Conservation (phyloP, 2,888 invertebrate genomes). For the Eilema sororculum region DNA sequence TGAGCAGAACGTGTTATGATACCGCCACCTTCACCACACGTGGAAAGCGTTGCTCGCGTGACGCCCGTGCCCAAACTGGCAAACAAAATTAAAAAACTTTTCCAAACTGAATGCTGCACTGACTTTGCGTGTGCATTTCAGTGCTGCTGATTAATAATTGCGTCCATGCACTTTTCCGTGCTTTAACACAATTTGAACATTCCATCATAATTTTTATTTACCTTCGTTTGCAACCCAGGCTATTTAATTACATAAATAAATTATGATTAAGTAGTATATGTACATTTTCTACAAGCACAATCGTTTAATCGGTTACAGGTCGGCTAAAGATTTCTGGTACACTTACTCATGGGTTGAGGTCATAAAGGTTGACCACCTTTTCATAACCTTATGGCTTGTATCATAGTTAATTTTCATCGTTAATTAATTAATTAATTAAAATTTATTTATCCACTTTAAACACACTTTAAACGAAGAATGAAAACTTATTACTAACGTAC, state of each 20-base stretch:
- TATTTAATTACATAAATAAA: no score
- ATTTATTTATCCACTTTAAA: no score
- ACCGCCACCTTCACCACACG: conserved; percentile 55
- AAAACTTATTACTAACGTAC: conserved; percentile 1
- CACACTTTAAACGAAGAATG: background rate
- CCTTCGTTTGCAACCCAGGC: background rate
- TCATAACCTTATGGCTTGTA: no score
- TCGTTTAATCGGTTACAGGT: no score
- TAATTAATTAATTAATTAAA: no score
- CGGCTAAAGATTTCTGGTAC: no score
- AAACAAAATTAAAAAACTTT: conserved; percentile 56
- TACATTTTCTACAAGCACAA: no score
- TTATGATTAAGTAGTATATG: no score
- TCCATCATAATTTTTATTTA: conserved; percentile 5
- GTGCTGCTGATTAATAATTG: conserved; percentile 38
- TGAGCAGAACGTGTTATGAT: conserved; percentile 66
- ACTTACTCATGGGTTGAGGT: no score
- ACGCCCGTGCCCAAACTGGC: conserved; percentile 27
- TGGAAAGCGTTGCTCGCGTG: conserved; percentile 18
- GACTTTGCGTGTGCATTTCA: conserved; percentile 43
- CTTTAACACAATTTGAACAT: conserved; percentile 37
- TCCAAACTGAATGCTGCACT: conserved; percentile 44
- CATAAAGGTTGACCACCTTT: no score
- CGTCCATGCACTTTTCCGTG: conserved; percentile 37
- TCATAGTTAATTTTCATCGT: no score